Evolutionary conservation across 1,140 invertebrate genomes (phyloP).

Genomic region (Eulimnadia texana): DNA sequence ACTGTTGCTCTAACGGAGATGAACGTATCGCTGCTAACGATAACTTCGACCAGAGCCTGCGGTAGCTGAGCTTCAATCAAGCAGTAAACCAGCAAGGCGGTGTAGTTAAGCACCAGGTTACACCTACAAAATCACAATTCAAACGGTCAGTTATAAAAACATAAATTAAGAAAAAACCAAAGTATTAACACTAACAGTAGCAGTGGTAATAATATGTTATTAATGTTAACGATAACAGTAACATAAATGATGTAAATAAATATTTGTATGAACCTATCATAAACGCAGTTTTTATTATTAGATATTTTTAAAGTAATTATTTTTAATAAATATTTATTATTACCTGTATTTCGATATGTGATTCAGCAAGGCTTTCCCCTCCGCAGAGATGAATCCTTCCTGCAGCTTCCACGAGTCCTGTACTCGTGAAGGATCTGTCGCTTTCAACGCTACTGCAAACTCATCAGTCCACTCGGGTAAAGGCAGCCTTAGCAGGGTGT

Average conservation of each 20-base stretch:
- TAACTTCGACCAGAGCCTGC: slow-evolving; percentile 78
- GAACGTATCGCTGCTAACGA: slow-evolving; percentile 70
- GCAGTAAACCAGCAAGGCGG: slow-evolving; percentile 71
- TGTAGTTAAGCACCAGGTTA: slow-evolving; percentile 79
- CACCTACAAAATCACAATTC: slow-evolving; percentile 40
- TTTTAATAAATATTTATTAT: not conserved
- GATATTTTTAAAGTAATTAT: not conserved
- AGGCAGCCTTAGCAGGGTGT: slow-evolving; percentile 69
- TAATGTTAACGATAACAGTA: too few species aligned
- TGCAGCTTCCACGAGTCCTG: slow-evolving; percentile 71
- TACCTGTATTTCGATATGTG: slow-evolving; percentile 52
- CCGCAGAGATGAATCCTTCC: slow-evolving; percentile 82
- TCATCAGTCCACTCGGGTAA: slow-evolving; percentile 84
- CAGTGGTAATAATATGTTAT: slow-evolving; percentile 1
- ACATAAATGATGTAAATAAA: slow-evolving; percentile 4
- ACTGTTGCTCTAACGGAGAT: slow-evolving; percentile 81
- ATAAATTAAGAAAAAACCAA: not conserved
- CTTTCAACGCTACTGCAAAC: slow-evolving; percentile 66
- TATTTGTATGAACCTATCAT: not conserved
- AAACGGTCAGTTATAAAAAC: not conserved
- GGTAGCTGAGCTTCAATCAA: slow-evolving; percentile 73
- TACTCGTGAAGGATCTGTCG: slow-evolving; percentile 60
- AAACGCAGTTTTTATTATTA: not conserved
- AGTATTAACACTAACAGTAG: too few species aligned
- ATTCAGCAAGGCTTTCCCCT: slow-evolving; percentile 66